Evolutionary conservation across 2,113 vertebrate species (phyloP), one percentile per base, ranked within the genome.

Genomic region (Myotis davidii): DNA sequence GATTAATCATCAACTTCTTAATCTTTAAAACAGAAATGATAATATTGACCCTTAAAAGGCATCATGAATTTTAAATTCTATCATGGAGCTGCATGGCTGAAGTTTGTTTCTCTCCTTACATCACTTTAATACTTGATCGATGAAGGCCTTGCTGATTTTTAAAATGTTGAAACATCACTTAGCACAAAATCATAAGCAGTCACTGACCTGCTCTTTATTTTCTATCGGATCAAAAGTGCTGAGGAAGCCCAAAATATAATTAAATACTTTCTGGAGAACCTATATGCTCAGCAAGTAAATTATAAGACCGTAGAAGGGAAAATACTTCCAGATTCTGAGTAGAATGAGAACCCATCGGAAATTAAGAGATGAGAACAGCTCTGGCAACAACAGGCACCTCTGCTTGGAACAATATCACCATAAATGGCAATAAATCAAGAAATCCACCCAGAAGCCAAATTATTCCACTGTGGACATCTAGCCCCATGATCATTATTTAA

Each of bases 1-100:
- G 73, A 84, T 79, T 85, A 97, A 97, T 85, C 61, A 94, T 83
- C 82, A 69, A 78, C 85, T 88, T 94, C 96, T 85, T 83, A 72
- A 52, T 88, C 85, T 74, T 85, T 92, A 85, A 95, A 78, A 94
- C 27, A 88, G 59, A 39, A 84, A 87, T 86, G 56, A 79, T 48
- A 93, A 81, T 76, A 81, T 27, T 92, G 90, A 94, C 72, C 85
- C 76, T 95, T 59, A 94, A 88, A 65, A 90, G 88, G 59, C 87
- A 90, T 27, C 32, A n/a, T 67, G 32, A 95, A 77, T 69, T 90
- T 88, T 67, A 88, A 92, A 85, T 89, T n/a, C 77, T n/a, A 88
- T 85, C 37, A 32, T 2, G 37, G 14, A 27, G 59, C 25, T 29
- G 29, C 1, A 0, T 2, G 13, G 54, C 37, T 74, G 5, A 67